Base-by-base conservation (phyloP, 2,113 vertebrate genomes). In the Pristiophorus japonicus region DNA sequence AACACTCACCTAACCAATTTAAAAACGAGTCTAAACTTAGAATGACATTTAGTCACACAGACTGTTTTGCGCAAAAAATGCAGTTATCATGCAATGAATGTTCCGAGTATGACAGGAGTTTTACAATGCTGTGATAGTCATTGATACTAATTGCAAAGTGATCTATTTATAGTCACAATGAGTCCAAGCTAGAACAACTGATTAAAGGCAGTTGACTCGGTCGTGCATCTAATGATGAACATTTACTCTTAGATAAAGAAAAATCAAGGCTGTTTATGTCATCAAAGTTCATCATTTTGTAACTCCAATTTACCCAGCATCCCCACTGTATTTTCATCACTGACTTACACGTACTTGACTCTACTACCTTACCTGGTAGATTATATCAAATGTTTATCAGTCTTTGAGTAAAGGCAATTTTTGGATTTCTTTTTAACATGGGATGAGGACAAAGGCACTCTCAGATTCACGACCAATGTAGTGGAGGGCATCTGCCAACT, bases 151-250 rank as follows among this genome's bases (percentile, higher is more conserved):
- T 11, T 78, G 34, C 30, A 70, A 70, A 27, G 63, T 65, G 27
- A 73, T 73, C 70, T 73, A 30, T 73, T 73, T 73, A 73, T 73
- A 73, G 75, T 78, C n/a, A n/a, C n/a, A 78, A 78, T 78, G 75
- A 78, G 38, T 78, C n/a, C 75, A 78, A 78, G n/a, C 75, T 38
- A 38, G 75, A 78, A 78, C n/a, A 38, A 78, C 30, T 12, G n/a
- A 78, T 78, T 78, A 30, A 78, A 78, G n/a, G 14, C n/a, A 38
- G 75, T 78, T 78, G 16, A n/a, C 11, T 78, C 75, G n/a, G 75
- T 78, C 3, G n/a, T 78, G n/a, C 75, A 18, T 38, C n/a, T 38
- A 78, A n/a, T 78, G 75, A 78, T 38, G 14, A 78, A 30, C 75
- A 78, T 38, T 78, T 78, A 38, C 30, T 78, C 75, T 38, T 14